These are phyloP conservation scores for Thymallus thymallus DNA, from an alignment of 2,113 vertebrate genomes.

Conservation along the genomic window DNA sequence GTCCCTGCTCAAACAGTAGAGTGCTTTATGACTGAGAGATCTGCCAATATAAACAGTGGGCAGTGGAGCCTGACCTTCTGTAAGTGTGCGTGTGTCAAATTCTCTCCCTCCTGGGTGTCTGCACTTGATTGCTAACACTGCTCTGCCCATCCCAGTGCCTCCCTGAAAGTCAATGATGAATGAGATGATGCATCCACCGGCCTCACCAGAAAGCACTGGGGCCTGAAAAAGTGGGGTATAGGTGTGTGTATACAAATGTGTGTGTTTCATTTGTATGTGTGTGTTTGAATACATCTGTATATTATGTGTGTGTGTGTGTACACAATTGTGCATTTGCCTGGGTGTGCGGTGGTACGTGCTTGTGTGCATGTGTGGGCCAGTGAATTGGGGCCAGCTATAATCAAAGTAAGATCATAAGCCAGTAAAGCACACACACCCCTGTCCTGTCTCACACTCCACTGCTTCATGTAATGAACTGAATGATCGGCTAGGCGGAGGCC, in stretches of 20 bases:
- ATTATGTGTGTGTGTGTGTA: not conserved
- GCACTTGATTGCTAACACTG: not conserved
- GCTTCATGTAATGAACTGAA: constrained; percentile 1
- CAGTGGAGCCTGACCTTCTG: not conserved
- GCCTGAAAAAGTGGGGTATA: not conserved
- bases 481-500: not conserved
- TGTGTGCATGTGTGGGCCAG: not conserved
- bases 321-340: no score
- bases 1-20: not conserved
- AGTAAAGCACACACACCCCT: not conserved
- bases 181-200: not conserved
- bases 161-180: constrained; percentile 8
- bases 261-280: no score
- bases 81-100: not conserved
- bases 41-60: not conserved
- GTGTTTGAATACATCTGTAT: no score
- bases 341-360: no score
- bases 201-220: not conserved
- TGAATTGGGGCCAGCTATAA: not conserved
- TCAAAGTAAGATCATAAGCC: not conserved
- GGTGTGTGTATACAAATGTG: not conserved
- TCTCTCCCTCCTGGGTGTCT: not conserved
- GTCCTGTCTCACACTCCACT: constrained; percentile 1
- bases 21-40: not conserved
- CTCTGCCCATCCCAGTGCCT: constrained; percentile 1